Evolutionary conservation across 1,140 invertebrate species (phyloP).

Genomic region (Euura saliciscinereae): DNA sequence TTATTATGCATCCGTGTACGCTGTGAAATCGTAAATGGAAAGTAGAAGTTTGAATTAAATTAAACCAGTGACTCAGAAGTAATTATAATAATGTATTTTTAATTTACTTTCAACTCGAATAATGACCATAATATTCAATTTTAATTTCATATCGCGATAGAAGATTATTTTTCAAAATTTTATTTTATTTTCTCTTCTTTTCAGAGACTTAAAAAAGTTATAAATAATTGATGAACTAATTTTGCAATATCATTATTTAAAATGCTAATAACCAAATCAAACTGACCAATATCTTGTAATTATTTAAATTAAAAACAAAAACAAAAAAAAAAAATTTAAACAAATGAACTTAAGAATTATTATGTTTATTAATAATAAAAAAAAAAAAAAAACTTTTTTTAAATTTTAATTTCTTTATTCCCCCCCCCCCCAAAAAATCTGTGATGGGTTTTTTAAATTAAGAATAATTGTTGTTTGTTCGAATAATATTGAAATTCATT

Average conservation of each 20-base stretch:
- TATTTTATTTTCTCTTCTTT: not conserved
- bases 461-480: too few relatives aligned
- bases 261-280: slow-evolving; percentile 5
- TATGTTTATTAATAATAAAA: too few relatives aligned
- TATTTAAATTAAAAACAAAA: not conserved
- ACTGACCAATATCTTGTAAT: slow-evolving; percentile 2
- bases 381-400: too few relatives aligned
- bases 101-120: not conserved
- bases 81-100: not conserved
- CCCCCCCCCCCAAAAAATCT: too few relatives aligned
- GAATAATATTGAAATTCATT: too few relatives aligned
- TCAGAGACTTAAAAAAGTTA: not conserved
- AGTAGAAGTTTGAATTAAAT: not conserved
- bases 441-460: too few relatives aligned
- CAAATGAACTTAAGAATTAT: too few relatives aligned
- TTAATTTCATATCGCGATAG: not conserved
- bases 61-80: not conserved
- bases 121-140: not conserved
- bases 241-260: not conserved
- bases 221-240: not conserved
- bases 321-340: too few relatives aligned
- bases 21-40: not conserved
- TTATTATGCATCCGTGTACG: not conserved
- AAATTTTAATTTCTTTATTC: too few relatives aligned
- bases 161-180: not conserved